phyloP scores from a whole-genome alignment of 1,140 invertebrate genomes.

The Bombus affinis region DNA sequence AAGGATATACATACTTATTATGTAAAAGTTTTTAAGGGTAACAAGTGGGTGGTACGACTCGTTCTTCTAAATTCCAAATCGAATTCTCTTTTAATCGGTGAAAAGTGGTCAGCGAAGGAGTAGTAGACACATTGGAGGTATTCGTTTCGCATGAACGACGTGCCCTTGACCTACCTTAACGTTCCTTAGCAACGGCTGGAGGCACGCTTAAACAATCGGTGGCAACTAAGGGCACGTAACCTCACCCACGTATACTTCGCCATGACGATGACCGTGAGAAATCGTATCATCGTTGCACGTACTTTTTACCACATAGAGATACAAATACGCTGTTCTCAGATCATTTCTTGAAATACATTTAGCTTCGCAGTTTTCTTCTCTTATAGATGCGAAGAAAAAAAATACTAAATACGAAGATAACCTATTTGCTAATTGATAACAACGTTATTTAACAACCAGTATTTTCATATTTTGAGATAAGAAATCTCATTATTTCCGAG shows the following conservation, averaged over 20 bases:
- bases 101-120: not conserved
- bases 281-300: constrained; percentile 14
- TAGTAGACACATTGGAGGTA: constrained; percentile 22
- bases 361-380: too few species aligned
- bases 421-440: too few species aligned
- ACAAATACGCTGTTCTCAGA: not conserved
- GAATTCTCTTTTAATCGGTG: not conserved
- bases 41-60: too few species aligned
- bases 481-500: too few species aligned
- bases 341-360: constrained; percentile 28
- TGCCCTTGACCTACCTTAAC: constrained; percentile 68
- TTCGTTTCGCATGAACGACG: constrained; percentile 18
- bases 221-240: constrained; percentile 59
- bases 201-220: constrained; percentile 52
- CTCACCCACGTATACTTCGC: constrained; percentile 50
- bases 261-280: constrained; percentile 57
- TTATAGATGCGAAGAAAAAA: not conserved
- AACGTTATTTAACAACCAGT: not conserved
- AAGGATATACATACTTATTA: too few species aligned
- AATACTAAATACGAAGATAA: too few species aligned
- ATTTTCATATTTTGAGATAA: too few species aligned
- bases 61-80: not conserved
- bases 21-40: not conserved
- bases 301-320: constrained; percentile 3
- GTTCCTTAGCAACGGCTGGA: constrained; percentile 53